phyloP scores from a whole-genome alignment of 2,797 vertebrate genomes.

The Lindbergichthys nudifrons region DNA sequence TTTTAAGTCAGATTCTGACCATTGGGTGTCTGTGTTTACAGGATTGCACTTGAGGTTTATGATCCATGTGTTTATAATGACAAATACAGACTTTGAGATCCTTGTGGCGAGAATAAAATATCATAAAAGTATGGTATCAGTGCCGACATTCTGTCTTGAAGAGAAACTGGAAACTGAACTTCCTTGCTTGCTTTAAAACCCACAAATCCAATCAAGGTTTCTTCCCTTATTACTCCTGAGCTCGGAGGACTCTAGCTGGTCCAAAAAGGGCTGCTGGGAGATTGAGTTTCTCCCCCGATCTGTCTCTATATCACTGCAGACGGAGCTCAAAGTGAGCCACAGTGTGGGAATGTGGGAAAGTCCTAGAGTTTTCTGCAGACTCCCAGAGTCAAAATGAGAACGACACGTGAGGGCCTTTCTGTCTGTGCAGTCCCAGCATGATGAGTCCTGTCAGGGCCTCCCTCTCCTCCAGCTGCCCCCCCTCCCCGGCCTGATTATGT shows the following conservation, averaged over 20 bases:
- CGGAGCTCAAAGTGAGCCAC: slow-evolving; percentile 43
- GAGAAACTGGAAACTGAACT: slow-evolving; percentile 37
- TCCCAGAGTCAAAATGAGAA: slow-evolving; percentile 39
- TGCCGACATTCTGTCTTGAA: background rate
- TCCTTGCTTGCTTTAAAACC: slow-evolving; percentile 33
- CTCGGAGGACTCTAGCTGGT: slow-evolving; percentile 32
- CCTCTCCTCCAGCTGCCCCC: slow-evolving; percentile 49
- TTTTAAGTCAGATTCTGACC: background rate
- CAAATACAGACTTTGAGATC: background rate
- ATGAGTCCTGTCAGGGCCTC: slow-evolving; percentile 80
- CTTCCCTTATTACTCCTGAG: slow-evolving; percentile 55
- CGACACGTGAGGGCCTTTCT: slow-evolving; percentile 51
- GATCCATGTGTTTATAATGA: background rate
- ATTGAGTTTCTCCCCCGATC: slow-evolving; percentile 62
- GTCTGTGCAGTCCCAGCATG: slow-evolving; percentile 64
- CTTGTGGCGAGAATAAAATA: background rate
- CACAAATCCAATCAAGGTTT: slow-evolving; percentile 62
- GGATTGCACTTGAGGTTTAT: background rate
- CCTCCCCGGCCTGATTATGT: slow-evolving; percentile 71
- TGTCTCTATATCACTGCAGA: slow-evolving; percentile 54
- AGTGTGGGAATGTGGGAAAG: slow-evolving; percentile 56
- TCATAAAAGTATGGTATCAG: background rate
- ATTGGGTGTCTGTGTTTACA: background rate
- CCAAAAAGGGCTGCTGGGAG: slow-evolving; percentile 52
- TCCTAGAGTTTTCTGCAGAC: slow-evolving; percentile 39